phyloP scores from a whole-genome alignment of 2,888 invertebrate genomes.

The Calameuta pallipes region DNA sequence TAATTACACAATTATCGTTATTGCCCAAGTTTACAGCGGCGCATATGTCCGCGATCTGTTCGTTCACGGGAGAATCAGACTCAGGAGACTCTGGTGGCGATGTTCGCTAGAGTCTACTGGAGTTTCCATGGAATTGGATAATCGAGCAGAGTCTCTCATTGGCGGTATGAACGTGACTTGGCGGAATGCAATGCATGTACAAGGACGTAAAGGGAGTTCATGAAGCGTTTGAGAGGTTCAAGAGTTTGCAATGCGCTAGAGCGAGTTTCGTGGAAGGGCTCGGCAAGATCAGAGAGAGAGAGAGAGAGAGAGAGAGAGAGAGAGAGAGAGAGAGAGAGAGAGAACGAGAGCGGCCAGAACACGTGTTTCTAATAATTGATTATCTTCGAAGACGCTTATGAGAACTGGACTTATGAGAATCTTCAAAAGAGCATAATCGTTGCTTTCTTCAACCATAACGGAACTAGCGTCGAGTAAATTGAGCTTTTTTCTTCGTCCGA shows the following conservation, averaged over 20 bases:
- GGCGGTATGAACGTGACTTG: too few species aligned
- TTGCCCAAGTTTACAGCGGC: slow-evolving; percentile 57
- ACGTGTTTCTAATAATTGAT: slow-evolving; percentile 64
- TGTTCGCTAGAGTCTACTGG: too few species aligned
- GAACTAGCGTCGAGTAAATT: background rate
- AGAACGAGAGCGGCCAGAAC: slow-evolving; percentile 16
- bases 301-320: slow-evolving; percentile 16
- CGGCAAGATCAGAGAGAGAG: slow-evolving; percentile 45
- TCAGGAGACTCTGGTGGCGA: too few species aligned
- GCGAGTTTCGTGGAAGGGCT: slow-evolving; percentile 52
- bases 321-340: slow-evolving; percentile 27
- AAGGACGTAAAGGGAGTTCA: too few species aligned
- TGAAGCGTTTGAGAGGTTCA: too few species aligned
- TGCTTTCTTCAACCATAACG: slow-evolving; percentile 42
- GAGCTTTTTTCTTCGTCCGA: background rate
- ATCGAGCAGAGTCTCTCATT: too few species aligned
- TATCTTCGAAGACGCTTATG: slow-evolving; percentile 51
- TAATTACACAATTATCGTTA: slow-evolving; percentile 65
- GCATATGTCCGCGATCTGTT: slow-evolving; percentile 23
- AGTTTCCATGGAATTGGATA: too few species aligned
- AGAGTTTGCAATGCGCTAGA: slow-evolving; percentile 34
- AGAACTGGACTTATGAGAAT: slow-evolving; percentile 44
- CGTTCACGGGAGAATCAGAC: slow-evolving; percentile 6
- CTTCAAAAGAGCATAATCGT: slow-evolving; percentile 56
- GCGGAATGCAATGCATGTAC: too few species aligned